Conservation (phyloP, 2,113 vertebrate genomes). For the Platysteira castanea region DNA sequence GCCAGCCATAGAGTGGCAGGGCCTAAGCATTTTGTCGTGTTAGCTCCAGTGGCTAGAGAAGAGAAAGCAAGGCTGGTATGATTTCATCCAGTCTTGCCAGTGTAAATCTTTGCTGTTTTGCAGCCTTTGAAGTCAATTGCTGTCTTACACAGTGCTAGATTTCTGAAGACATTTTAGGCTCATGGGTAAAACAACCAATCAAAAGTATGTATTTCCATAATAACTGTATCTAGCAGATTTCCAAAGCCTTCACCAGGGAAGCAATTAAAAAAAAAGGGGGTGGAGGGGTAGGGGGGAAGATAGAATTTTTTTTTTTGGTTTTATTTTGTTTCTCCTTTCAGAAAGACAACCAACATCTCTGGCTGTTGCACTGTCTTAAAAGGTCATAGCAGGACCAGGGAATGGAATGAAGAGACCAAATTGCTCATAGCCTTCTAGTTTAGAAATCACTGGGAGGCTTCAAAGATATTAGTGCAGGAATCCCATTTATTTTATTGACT, state of each 20-base stretch:
- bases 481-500: background rate
- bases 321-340: background rate
- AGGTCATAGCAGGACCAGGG: background rate
- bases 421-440: background rate
- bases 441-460: background rate
- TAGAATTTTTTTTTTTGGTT: background rate
- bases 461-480: background rate
- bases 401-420: background rate
- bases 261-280: background rate
- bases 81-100: background rate
- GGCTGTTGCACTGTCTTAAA: background rate
- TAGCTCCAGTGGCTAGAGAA: background rate
- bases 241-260: background rate
- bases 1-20: background rate
- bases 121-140: background rate
- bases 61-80: background rate
- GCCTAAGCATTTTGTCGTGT: background rate
- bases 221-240: background rate
- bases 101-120: background rate
- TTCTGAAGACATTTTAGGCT: background rate
- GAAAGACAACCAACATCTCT: background rate
- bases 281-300: accelerated
- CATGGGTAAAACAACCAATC: background rate
- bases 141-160: background rate
- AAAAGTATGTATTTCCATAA: background rate